These are phyloP conservation scores for Chloroclysta siterata DNA, from an alignment of 2,888 invertebrate species.

Conservation along the genomic window DNA sequence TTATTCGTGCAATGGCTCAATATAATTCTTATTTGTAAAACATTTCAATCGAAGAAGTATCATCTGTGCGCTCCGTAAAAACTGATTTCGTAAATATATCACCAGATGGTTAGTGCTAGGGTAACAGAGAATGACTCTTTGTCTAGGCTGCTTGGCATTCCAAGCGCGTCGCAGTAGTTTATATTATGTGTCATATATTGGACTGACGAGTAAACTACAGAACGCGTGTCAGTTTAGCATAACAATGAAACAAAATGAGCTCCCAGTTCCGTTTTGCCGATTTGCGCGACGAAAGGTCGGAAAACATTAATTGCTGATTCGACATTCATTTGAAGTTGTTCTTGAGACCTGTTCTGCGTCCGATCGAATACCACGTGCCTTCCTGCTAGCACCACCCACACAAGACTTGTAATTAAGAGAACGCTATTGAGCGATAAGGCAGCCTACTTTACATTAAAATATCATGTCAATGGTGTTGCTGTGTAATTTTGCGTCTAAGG, in stretches of 20 bases:
- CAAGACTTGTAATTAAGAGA: not conserved
- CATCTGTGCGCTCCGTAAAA: not conserved
- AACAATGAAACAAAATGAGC: constrained; percentile 64
- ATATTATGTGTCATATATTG: constrained; percentile 63
- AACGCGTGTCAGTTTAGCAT: constrained; percentile 66
- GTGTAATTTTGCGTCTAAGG: too few species aligned
- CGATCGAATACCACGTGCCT: not conserved
- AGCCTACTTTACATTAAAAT: not conserved
- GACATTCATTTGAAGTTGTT: constrained; percentile 34
- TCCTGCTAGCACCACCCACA: not conserved
- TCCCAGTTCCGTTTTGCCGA: constrained; percentile 51
- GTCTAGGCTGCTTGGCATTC: constrained; percentile 48
- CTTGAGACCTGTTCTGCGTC: not conserved
- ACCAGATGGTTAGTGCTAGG: not conserved
- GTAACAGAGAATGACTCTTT: constrained; percentile 44
- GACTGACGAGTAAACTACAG: constrained; percentile 58
- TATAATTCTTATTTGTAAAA: constrained; percentile 18
- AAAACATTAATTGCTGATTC: constrained; percentile 46
- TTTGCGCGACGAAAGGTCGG: constrained; percentile 48
- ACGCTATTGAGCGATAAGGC: not conserved
- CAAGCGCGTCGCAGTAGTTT: constrained; percentile 49
- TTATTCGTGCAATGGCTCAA: constrained; percentile 29
- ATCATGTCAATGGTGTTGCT: too few species aligned
- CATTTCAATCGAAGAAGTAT: constrained; percentile 4
- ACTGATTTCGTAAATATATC: not conserved